Evolutionary conservation across 2,888 invertebrate genomes (phyloP).

Genomic region (Apantesis nais): DNA sequence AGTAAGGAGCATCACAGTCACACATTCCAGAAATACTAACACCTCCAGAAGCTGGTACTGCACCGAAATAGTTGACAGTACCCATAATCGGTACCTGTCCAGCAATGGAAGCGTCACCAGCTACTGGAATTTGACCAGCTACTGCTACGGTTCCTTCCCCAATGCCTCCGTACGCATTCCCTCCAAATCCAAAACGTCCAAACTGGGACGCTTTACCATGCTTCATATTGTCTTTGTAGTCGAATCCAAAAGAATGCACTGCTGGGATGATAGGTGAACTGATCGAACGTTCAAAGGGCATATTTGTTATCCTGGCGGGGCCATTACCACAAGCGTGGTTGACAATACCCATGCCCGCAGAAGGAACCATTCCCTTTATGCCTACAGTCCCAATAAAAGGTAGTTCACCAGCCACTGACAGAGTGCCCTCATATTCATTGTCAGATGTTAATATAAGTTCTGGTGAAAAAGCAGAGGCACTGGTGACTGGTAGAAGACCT

Average conservation of each 20-base stretch:
- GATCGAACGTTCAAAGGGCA: constrained; percentile 1
- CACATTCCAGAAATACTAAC: not conserved
- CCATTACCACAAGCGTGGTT: constrained; percentile 58
- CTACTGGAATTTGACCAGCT: constrained; percentile 22
- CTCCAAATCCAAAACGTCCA: not conserved
- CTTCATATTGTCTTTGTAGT: not conserved
- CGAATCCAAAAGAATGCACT: not conserved
- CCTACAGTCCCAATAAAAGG: constrained; percentile 24
- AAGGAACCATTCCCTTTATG: constrained; percentile 53
- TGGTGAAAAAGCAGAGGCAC: constrained; percentile 27
- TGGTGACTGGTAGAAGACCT: constrained; percentile 25
- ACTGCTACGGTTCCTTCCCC: constrained; percentile 21
- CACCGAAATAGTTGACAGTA: not conserved
- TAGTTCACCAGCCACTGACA: constrained; percentile 32
- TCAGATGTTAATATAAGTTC: constrained; percentile 39
- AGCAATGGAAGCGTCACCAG: constrained; percentile 16
- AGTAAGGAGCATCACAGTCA: not conserved
- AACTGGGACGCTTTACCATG: not conserved
- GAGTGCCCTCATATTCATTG: constrained; percentile 36
- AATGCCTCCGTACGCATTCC: not conserved
- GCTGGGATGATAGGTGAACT: not conserved
- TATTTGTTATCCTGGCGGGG: constrained; percentile 40
- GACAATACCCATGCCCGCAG: constrained; percentile 54
- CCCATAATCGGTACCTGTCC: constrained; percentile 13
- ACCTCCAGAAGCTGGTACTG: not conserved